phyloP scores from a whole-genome alignment of 37 sponge, comb jelly and placozoan species.

The Halisarca cf. caerulea region DNA sequence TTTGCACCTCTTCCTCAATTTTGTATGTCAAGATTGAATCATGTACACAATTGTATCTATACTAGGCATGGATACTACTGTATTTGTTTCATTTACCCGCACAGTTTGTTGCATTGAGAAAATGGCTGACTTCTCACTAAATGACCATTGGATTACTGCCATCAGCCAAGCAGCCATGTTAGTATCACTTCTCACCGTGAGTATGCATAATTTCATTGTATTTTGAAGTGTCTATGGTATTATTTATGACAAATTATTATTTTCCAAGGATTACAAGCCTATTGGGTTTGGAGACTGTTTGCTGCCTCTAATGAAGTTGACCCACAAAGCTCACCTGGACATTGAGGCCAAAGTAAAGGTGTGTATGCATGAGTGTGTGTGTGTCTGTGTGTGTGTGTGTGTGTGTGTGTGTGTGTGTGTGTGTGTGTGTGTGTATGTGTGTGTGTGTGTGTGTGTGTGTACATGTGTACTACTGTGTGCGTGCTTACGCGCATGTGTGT shows the following conservation, averaged over 20 bases:
- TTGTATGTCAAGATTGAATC: no score
- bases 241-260: no score
- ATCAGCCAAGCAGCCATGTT: not conserved
- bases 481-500: no score
- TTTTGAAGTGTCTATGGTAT: no score
- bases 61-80: no score
- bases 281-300: not conserved
- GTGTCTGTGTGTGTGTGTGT: not conserved
- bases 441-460: not conserved
- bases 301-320: not conserved
- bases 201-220: not conserved
- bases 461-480: not conserved
- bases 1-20: no score
- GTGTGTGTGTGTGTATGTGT: not conserved
- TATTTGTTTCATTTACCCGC: no score
- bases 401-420: constrained; percentile 9
- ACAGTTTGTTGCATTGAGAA: not conserved
- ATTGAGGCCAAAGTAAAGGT: constrained; percentile 7
- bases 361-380: not conserved
- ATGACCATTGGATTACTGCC: not conserved
- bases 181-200: not conserved
- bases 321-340: not conserved
- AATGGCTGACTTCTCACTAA: not conserved
- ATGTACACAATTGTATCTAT: no score
- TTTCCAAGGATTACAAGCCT: not conserved